A percentile compares a stretch with the other conserved stretches of the same genome.
These are phyloP conservation scores for Limnothrissa miodon DNA, from an alignment of 2,113 vertebrate genomes.

Conservation along the genomic window DNA sequence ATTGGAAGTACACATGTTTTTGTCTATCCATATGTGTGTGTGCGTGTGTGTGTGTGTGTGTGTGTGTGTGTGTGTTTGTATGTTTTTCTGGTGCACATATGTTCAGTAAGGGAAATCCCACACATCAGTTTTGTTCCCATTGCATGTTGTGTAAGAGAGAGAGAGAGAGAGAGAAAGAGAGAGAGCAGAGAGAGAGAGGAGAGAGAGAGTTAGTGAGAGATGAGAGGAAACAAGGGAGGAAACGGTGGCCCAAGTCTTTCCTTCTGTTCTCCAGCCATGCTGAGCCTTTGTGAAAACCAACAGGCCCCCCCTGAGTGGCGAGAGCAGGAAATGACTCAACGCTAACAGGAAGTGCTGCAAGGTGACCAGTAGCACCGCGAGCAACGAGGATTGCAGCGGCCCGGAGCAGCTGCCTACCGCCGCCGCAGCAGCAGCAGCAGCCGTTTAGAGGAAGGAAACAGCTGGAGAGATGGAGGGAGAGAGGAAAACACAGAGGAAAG, in stretches of 20 bases:
- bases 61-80: conserved; percentile 40
- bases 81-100: conserved; percentile 42
- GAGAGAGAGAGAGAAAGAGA: neutral
- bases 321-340: conserved; percentile 71
- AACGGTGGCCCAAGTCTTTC: conserved; percentile 45
- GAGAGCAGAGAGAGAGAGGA: conserved; percentile 9
- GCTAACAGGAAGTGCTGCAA: conserved; percentile 72
- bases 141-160: conserved; percentile 15
- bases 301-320: conserved; percentile 44
- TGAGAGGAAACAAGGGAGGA: conserved; percentile 36
- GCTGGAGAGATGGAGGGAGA: conserved; percentile 60
- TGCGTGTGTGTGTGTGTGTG: conserved; percentile 23
- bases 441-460: conserved; percentile 76
- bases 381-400: conserved; percentile 58
- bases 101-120: conserved; percentile 30
- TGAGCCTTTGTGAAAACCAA: conserved; percentile 40
- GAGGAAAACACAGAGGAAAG: conserved; percentile 43
- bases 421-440: conserved; percentile 60
- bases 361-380: conserved; percentile 70
- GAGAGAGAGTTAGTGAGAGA: conserved; percentile 25
- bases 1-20: neutral
- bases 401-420: conserved; percentile 52
- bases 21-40: neutral
- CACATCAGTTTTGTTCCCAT: conserved; percentile 11
- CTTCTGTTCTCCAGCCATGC: conserved; percentile 37